Conservation (phyloP, 2,888 invertebrate species). For the Tribolium freemani region DNA sequence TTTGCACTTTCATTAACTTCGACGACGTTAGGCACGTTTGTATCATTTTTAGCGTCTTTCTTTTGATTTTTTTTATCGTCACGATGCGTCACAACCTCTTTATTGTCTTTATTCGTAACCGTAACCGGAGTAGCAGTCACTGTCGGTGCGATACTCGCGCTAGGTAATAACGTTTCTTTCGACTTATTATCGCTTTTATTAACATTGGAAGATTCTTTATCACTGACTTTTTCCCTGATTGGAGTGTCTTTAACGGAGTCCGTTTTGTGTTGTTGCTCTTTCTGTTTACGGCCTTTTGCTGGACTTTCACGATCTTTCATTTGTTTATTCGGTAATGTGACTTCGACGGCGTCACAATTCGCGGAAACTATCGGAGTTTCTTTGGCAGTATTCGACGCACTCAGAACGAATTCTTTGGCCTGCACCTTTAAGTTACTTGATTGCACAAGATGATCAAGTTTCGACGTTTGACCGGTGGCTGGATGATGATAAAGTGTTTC, state of each 20-base stretch:
- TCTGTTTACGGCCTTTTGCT: slow-evolving; percentile 62
- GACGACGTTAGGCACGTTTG: slow-evolving; percentile 47
- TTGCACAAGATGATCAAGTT: slow-evolving; percentile 61
- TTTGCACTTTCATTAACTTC: slow-evolving; percentile 42
- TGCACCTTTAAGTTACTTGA: slow-evolving; percentile 66
- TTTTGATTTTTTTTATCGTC: slow-evolving; percentile 47
- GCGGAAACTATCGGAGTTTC: slow-evolving; percentile 78
- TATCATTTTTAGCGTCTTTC: slow-evolving; percentile 47
- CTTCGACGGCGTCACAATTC: slow-evolving; percentile 78
- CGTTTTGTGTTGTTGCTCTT: slow-evolving; percentile 43
- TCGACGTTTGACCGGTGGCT: slow-evolving; percentile 48
- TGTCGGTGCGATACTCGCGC: slow-evolving; percentile 35
- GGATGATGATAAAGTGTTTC: slow-evolving; percentile 38
- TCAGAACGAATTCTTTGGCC: slow-evolving; percentile 66
- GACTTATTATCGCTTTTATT: slow-evolving; percentile 45
- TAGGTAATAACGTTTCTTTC: slow-evolving; percentile 42
- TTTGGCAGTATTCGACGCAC: slow-evolving; percentile 60
- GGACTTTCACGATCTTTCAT: slow-evolving; percentile 66
- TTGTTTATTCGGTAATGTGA: slow-evolving; percentile 70
- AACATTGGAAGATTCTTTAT: slow-evolving; percentile 53
- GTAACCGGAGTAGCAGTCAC: slow-evolving; percentile 38
- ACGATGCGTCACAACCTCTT: slow-evolving; percentile 43
- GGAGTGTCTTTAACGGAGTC: slow-evolving; percentile 46
- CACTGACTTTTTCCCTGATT: slow-evolving; percentile 44
- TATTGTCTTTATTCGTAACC: slow-evolving; percentile 43